Conservation (phyloP, 92 coral and sea anemone species). For the Muricea muricata region DNA sequence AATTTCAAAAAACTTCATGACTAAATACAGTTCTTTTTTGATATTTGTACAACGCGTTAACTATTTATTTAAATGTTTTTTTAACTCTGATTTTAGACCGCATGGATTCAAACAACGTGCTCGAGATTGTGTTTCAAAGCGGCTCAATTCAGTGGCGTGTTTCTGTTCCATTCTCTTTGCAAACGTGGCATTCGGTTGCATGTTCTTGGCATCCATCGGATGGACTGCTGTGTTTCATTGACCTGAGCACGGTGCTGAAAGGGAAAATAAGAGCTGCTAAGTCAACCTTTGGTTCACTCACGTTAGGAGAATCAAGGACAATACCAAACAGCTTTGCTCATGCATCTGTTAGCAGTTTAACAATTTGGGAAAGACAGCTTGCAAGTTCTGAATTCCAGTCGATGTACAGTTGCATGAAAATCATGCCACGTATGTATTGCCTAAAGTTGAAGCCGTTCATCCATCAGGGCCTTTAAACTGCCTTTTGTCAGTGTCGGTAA, state of each 20-base stretch:
- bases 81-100: conserved; percentile 1
- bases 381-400: conserved; percentile 13
- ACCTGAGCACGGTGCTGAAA: not conserved
- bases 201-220: conserved; percentile 14
- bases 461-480: too few species aligned
- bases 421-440: conserved; percentile 16
- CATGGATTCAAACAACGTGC: not conserved
- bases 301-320: not conserved
- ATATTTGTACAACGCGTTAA: too few species aligned
- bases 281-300: not conserved
- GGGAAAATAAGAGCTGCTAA: not conserved
- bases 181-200: not conserved
- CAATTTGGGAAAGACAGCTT: conserved; percentile 6
- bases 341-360: conserved; percentile 1
- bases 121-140: conserved; percentile 19
- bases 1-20: too few species aligned
- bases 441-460: too few species aligned
- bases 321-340: conserved; percentile 5
- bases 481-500: too few species aligned
- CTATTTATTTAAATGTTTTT: not conserved
- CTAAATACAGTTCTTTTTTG: too few species aligned
- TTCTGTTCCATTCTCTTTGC: not conserved
- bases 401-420: not conserved
- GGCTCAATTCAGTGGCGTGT: conserved; percentile 3
- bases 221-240: not conserved